Base-by-base conservation (phyloP, 1,140 invertebrate genomes). In the Drosophila prosaltans region DNA sequence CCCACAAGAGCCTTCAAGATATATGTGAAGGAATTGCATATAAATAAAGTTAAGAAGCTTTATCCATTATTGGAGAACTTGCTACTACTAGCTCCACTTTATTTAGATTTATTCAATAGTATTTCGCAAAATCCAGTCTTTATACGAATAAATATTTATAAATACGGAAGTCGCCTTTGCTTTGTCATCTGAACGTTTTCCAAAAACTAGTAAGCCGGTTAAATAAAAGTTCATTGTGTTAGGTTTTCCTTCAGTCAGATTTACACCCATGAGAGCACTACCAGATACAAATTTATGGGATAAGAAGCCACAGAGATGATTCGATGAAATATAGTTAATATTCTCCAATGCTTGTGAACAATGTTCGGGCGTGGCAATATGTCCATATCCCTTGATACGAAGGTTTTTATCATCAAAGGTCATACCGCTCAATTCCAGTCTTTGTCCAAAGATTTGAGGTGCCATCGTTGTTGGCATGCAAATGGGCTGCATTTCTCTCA, bases 81-180 rank as follows among this genome's bases (percentile, higher is more conserved):
- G 2, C 28, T 30, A 2, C 28, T 4, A 2, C 28, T 30, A 30
- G 2, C 2, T 30, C 28, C 28, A 48, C 6, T 8, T 48, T 48
- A 7, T 5, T 5, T 16, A 24, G 45, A 51, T 51, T 51, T 26
- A 51, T 26, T 51, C 45, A 51, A 51, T 11, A n/a, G 36, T 45
- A 41, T 67, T 67, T 21, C 45, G 43, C 7, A 65, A 36, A 4
- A 74, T 74, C 69, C 72, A 71, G 11, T 71, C 61, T 32, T 41
- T 71, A 36, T 59, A 71, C 1, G 60, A 69, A n/a, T 54, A 21
- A 26, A 74, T 71, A 8, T 41, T 16, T 61, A 72, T 59, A 32
- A 74, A 74, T 5, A 43, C 11, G 32, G 32, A 32, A 3, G 70
- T 24, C 4, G 3, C 9, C 1, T 24, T 6, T 8, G 2, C 3